A percentile compares a stretch with the other conserved stretches of the same genome.
phyloP scores from a whole-genome alignment of 2,888 invertebrate species.

The Pammene aurita region DNA sequence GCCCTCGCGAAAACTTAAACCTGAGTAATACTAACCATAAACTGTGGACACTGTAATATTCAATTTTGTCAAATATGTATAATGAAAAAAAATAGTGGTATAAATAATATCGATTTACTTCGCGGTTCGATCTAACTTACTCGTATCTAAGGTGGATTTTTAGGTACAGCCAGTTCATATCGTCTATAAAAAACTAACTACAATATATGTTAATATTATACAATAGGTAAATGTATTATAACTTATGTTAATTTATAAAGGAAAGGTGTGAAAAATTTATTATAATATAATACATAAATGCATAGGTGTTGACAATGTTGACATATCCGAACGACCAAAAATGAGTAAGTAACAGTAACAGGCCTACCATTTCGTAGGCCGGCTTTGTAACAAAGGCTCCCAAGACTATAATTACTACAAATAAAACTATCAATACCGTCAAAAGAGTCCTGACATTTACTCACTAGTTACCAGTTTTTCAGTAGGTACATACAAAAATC shows the following conservation, averaged over 20 bases:
- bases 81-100: too few species aligned
- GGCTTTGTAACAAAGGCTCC: background rate
- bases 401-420: background rate
- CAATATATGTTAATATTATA: too few species aligned
- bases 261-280: slow-evolving; percentile 19
- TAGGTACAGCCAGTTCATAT: too few species aligned
- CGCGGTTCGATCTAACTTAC: too few species aligned
- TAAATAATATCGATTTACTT: too few species aligned
- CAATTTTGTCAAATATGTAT: background rate
- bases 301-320: too few species aligned
- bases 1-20: slow-evolving; percentile 46
- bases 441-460: background rate
- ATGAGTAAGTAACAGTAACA: background rate
- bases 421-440: background rate
- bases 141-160: too few species aligned
- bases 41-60: background rate
- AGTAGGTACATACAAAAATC: background rate
- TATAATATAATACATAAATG: too few species aligned
- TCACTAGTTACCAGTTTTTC: background rate
- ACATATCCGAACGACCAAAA: background rate
- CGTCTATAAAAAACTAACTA: background rate
- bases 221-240: background rate
- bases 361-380: background rate
- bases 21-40: slow-evolving; percentile 22
- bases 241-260: slow-evolving; percentile 21